Evolutionary conservation across 2,888 invertebrate genomes (phyloP), one percentile per base, ranked within the genome.

Genomic region (Epistrophe grossulariae): DNA sequence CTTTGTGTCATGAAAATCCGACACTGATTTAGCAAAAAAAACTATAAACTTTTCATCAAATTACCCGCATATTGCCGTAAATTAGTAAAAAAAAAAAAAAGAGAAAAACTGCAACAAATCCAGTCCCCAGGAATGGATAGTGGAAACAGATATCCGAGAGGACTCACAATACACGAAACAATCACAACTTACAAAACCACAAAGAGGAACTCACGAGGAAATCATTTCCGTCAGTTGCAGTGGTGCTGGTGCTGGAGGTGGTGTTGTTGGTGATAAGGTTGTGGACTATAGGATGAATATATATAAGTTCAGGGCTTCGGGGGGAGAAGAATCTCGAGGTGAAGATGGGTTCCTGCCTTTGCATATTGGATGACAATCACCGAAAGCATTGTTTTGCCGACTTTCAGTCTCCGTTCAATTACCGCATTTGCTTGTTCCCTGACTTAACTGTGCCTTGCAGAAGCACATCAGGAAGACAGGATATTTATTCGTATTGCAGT

Each of bases 1-100:
- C 72, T 77, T 68, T 72, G 72, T 48, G 52, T 73, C 84, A 76
- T 64, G 79, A 79, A 50, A 82, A 79, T 87, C 82, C 70, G 70
- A 76, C 79, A 83, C 87, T 87, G 87, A 87, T 87, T 83, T 82
- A 71, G 60, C 83, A 83, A 82, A 87, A 82, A 87, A 87, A 87
- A 87, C 87, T 87, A 87, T 87, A 87, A 87, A 83, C 83, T 87
- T 87, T 83, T 79, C 79, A 87, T 83, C 79, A 87, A 87, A 87
- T 87, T 87, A 87, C 87, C 83, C 87, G 79, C 83, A 83, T 83
- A 87, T 79, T 76, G 83, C 76, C 60, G 83, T 87, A 87, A 87
- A 87, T 83, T 76, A 82, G 68, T 59, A 68, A 43, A 45, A 64
- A 45, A 15, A 19, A 66, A 13, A 11, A 52, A 13, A 35, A 38